phyloP scores from a whole-genome alignment of 2,113 vertebrate species.

The Hepsetus odoe region DNA sequence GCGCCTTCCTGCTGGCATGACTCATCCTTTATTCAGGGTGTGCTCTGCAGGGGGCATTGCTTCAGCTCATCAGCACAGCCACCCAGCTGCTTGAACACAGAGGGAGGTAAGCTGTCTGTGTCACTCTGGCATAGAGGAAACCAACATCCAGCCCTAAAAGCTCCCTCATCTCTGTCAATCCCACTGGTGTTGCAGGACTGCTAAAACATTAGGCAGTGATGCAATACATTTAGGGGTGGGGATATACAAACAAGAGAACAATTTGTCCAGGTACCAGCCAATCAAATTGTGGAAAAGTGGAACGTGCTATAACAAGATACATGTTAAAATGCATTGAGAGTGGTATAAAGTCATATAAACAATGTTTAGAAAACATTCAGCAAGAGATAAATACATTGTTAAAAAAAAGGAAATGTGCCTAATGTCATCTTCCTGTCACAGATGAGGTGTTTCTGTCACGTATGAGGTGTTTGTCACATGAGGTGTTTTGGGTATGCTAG shows the following conservation, averaged over 20 bases:
- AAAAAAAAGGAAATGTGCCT: too few relatives aligned
- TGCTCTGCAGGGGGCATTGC: slow-evolving; percentile 30
- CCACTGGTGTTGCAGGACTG: background rate
- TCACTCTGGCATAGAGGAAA: slow-evolving; percentile 15
- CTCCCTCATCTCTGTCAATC: background rate
- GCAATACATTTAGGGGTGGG: background rate
- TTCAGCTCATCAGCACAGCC: slow-evolving; percentile 31
- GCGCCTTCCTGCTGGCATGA: slow-evolving; percentile 30
- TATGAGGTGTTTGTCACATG: too few relatives aligned
- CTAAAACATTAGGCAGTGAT: background rate
- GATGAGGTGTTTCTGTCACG: too few relatives aligned
- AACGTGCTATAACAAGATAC: too few relatives aligned
- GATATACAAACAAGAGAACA: background rate
- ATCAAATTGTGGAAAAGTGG: too few relatives aligned
- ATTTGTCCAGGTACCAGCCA: background rate
- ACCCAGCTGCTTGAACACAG: slow-evolving; percentile 38
- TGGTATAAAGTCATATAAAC: too few relatives aligned
- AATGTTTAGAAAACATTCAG: too few relatives aligned
- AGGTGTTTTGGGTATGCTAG: too few relatives aligned
- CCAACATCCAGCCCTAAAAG: slow-evolving; percentile 15
- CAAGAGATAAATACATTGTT: too few relatives aligned
- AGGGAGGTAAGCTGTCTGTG: slow-evolving; percentile 21
- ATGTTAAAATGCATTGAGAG: too few relatives aligned
- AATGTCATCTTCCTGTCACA: too few relatives aligned
- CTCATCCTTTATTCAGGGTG: slow-evolving; percentile 54